Conservation (phyloP, 1,140 invertebrate species). For the Sinonovacula constricta region DNA sequence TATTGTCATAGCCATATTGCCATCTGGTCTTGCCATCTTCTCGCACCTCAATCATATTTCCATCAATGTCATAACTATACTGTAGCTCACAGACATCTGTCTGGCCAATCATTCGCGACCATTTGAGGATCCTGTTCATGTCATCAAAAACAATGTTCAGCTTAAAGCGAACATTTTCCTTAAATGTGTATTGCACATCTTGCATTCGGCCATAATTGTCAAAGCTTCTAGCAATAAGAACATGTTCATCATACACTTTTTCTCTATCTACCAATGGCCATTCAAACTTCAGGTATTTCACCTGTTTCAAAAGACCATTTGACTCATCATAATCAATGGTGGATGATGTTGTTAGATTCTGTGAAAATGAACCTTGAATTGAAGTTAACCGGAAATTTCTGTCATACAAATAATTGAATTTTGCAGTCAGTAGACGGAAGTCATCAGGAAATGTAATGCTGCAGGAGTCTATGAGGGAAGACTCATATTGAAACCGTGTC, state of each 20-base stretch:
- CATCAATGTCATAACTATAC: slow-evolving; percentile 77
- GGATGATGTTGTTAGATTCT: slow-evolving; percentile 61
- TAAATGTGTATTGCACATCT: slow-evolving; percentile 86
- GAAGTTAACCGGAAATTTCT: slow-evolving; percentile 89
- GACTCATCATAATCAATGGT: slow-evolving; percentile 85
- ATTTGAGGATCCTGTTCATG: slow-evolving; percentile 89
- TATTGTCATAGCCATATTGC: slow-evolving; percentile 97
- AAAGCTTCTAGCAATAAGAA: slow-evolving; percentile 88
- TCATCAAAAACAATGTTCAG: slow-evolving; percentile 91
- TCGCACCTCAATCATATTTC: slow-evolving; percentile 73
- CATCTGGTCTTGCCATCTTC: slow-evolving; percentile 93
- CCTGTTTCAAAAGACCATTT: slow-evolving; percentile 88
- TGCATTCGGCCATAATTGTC: slow-evolving; percentile 87
- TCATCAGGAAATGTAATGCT: slow-evolving; percentile 67
- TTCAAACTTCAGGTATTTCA: slow-evolving; percentile 84
- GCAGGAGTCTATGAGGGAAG: slow-evolving; percentile 78
- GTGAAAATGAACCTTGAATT: slow-evolving; percentile 61
- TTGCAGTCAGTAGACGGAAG: slow-evolving; percentile 82
- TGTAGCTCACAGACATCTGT: slow-evolving; percentile 91
- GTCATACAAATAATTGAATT: slow-evolving; percentile 95
- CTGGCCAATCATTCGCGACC: slow-evolving; percentile 91
- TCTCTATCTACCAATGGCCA: slow-evolving; percentile 84
- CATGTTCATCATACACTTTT: slow-evolving; percentile 91
- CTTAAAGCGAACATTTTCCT: slow-evolving; percentile 91
- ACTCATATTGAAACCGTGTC: slow-evolving; percentile 64